phyloP scores from a whole-genome alignment of 2,888 invertebrate genomes.

The Ganaspis brasiliensis region DNA sequence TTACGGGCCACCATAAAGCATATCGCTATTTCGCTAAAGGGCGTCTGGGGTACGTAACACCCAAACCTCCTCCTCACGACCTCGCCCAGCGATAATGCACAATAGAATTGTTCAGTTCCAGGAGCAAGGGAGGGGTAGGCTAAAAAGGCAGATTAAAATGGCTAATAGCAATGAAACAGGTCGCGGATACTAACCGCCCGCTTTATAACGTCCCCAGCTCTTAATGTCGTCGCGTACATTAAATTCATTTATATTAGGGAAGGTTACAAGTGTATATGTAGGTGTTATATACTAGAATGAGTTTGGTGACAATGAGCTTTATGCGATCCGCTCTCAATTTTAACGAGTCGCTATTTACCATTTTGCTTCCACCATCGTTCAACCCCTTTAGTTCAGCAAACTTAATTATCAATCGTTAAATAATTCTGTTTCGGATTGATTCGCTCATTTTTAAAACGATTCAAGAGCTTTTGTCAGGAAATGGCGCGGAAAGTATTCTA shows the following conservation, averaged over 20 bases:
- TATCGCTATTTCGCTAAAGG: conserved; percentile 67
- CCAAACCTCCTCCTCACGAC: conserved; percentile 21
- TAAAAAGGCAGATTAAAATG: conserved; percentile 63
- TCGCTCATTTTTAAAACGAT: not conserved
- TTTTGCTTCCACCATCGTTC: not conserved
- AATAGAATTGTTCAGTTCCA: conserved; percentile 55
- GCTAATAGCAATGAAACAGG: conserved; percentile 57
- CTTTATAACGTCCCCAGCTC: conserved; percentile 48
- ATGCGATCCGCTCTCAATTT: conserved; percentile 28
- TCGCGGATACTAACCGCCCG: conserved; percentile 41
- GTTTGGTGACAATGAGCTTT: conserved; percentile 22
- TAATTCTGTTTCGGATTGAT: not conserved
- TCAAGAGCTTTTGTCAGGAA: not conserved
- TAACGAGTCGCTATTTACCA: conserved; percentile 15
- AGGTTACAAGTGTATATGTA: conserved; percentile 27
- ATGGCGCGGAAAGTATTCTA: not conserved
- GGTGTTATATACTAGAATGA: conserved; percentile 34
- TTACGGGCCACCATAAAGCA: conserved; percentile 70
- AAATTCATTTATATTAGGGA: conserved; percentile 32
- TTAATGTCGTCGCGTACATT: conserved; percentile 43
- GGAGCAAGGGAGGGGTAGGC: conserved; percentile 54
- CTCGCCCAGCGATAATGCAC: conserved; percentile 44
- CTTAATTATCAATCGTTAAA: conserved; percentile 7
- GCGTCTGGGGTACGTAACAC: conserved; percentile 58
- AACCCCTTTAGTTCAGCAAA: not conserved